Conservation (phyloP, 2,888 invertebrate genomes). For the Hirtodrosophila cameraria region DNA sequence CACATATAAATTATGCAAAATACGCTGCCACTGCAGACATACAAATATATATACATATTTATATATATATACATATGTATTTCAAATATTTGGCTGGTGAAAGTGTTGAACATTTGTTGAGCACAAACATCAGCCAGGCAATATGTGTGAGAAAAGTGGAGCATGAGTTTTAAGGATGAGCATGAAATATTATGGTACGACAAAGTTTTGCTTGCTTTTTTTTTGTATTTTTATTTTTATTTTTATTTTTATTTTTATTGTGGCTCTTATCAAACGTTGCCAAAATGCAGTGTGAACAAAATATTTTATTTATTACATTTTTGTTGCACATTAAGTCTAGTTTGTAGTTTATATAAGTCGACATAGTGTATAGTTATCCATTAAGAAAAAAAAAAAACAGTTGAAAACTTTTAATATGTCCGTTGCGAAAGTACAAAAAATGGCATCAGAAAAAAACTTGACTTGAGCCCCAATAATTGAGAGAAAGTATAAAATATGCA, state of each 20-base stretch:
- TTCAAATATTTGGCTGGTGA: constrained; percentile 68
- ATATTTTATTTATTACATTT: constrained; percentile 16
- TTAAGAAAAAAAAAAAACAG: not conserved
- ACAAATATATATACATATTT: too few relatives aligned
- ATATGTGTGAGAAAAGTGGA: not conserved
- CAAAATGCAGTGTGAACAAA: constrained; percentile 28
- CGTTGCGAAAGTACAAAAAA: constrained; percentile 52
- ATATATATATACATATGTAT: constrained; percentile 52
- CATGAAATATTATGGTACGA: constrained; percentile 18
- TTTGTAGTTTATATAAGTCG: constrained; percentile 24
- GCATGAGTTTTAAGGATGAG: not conserved
- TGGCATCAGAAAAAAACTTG: constrained; percentile 40
- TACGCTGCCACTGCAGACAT: constrained; percentile 23
- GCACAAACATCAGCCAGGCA: constrained; percentile 17
- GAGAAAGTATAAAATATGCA: constrained; percentile 38
- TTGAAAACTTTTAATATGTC: constrained; percentile 50
- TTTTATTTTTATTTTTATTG: not conserved
- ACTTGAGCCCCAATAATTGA: constrained; percentile 21
- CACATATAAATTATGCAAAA: constrained; percentile 71
- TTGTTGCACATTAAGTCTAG: constrained; percentile 37
- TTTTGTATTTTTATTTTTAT: not conserved
- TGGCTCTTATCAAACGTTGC: constrained; percentile 12
- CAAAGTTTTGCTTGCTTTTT: constrained; percentile 30
- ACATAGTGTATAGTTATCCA: constrained; percentile 11
- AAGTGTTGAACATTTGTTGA: constrained; percentile 66